Evolutionary conservation across 2,113 vertebrate genomes (phyloP), one percentile per base, ranked within the genome.

Genomic region (Limnothrissa miodon): DNA sequence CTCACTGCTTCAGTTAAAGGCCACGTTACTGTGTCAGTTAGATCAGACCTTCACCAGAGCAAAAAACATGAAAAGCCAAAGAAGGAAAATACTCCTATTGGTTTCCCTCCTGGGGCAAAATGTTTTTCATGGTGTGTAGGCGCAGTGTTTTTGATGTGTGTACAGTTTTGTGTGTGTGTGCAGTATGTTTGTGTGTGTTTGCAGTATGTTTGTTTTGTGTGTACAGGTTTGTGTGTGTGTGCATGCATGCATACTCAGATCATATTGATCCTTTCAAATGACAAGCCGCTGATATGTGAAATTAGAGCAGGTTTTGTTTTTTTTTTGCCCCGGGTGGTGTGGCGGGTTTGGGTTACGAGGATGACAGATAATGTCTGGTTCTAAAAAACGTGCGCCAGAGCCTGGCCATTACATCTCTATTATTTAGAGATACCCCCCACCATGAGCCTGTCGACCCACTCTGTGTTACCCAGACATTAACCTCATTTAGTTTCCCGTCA

Each of bases 211-310:
- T 17, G 39, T n/a, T n/a, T n/a, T 4, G 78, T 85, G 56, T 83
- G 83, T 82, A n/a, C n/a, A n/a, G n/a, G 86, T 84, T 42, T 83
- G 81, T 82, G 66, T 3, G 39, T 29, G 66, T 15, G 29, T 33
- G 29, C 11, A 1, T 74, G 29, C 33, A 33, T 74, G 66, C 33
- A 17, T 74, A 36, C 13, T 17, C 11, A 13, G 11, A 33, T 74
- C 66, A 74, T 33, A 74, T 74, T 74, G 66, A 74, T 74, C 36
- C 66, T 62, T 25, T 74, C 33, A 33, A 36, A 74, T 36, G 66
- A 74, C 66, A 33, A 17, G 66, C 66, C 66, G 66, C 66, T 74
- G 66, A 74, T 74, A 33, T 74, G 66, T 74, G 66, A 74, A 74
- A 74, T 74, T 29, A 74, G 66, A 74, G 29, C 29, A 2, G 66